Evolutionary conservation across 2,888 invertebrate genomes (phyloP), one percentile per base, ranked within the genome.

Genomic region (Drosophila robusta): DNA sequence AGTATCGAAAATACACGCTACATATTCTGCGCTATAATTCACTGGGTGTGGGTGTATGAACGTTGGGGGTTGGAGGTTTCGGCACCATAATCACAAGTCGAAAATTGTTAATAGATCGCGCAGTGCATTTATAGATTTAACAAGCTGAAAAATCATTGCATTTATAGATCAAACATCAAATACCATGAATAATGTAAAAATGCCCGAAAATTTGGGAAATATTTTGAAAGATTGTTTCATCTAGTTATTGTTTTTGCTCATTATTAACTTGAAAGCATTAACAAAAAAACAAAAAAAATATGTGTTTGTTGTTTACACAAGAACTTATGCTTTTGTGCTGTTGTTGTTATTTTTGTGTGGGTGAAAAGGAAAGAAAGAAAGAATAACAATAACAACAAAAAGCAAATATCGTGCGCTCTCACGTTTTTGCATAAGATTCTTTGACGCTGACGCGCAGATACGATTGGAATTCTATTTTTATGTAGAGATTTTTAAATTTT

Each of bases 341-440:
- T 52, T 44, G 14, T 39, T 36, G n/a, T 26, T 12, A 8, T 66
- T 64, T 34, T 32, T 32, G 46, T 39, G 45, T 72, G 58, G 39
- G 58, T 55, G 63, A 54, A 38, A 52, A 49, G 24, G 42, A 65
- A 44, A 51, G 64, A 22, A 36, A 5, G 12, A 18, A 57, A 14
- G 44, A 50, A 18, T 39, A 56, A 66, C 42, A 63, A 56, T 51
- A 49, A 39, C 39, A 39, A 38, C 8, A 14, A 38, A 16, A 16
- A 11, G 38, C 41, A 80, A 63, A 75, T 60, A 72, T 69, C 76
- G 74, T 72, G 65, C 67, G 66, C 51, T 87, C 87, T 83, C 87
- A 87, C 87, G 85, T 81, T 87, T 82, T 72, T 62, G 87, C 83
- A 82, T 67, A 56, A 78, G 82, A 84, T 84, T 83, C 66, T 83